Conservation (phyloP, 2,888 invertebrate genomes). For the Belgica antarctica region DNA sequence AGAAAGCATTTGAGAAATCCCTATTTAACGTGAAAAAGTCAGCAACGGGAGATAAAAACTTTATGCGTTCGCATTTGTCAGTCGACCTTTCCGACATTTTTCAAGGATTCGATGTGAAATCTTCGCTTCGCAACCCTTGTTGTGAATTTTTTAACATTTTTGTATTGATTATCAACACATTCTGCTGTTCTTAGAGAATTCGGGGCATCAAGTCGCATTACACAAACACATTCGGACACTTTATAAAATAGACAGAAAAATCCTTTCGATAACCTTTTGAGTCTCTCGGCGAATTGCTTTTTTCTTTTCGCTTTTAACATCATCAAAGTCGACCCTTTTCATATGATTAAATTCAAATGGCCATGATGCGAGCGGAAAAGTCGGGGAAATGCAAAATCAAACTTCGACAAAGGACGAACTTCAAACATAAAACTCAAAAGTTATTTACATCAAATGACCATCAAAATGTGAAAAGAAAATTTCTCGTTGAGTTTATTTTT, state of each 20-base stretch:
- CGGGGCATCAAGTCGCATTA: constrained; percentile 26
- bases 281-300: constrained; percentile 31
- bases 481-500: not conserved
- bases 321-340: constrained; percentile 38
- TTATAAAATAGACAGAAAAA: constrained; percentile 25
- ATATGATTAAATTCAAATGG: constrained; percentile 30
- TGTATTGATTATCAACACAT: constrained; percentile 23
- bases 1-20: not conserved
- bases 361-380: not conserved
- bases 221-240: constrained; percentile 37
- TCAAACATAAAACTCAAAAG: too few relatives aligned
- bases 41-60: not conserved
- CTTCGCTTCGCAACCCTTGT: not conserved
- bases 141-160: not conserved
- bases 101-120: constrained; percentile 8
- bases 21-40: not conserved
- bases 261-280: constrained; percentile 21
- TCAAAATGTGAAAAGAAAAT: not conserved
- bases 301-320: not conserved
- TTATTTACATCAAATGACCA: not conserved
- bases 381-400: constrained; percentile 20
- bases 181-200: not conserved
- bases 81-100: constrained; percentile 14
- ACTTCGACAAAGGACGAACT: not conserved
- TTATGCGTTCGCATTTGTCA: constrained; percentile 14